A percentile compares a stretch with the other conserved stretches of the same genome.
Evolutionary conservation across 2,888 invertebrate genomes (phyloP).

Genomic region (Trichacis sp.): DNA sequence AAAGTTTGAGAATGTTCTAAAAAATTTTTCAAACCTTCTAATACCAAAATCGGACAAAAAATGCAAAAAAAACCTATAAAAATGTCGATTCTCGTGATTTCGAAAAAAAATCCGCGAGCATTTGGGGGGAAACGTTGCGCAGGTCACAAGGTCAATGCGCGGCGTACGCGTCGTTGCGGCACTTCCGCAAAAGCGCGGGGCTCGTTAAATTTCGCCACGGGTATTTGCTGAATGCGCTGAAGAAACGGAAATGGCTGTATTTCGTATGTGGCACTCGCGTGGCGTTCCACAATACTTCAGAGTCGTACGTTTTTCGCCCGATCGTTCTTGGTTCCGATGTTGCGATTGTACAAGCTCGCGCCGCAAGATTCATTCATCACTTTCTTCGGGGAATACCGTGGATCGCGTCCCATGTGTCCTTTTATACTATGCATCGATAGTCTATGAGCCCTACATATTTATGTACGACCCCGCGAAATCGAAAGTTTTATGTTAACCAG

Average conservation of each 20-base stretch:
- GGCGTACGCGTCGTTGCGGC: background rate
- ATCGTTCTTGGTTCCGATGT: background rate
- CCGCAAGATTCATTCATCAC: background rate
- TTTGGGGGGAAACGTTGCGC: background rate
- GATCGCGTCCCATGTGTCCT: background rate
- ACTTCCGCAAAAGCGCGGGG: background rate
- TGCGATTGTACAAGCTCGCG: background rate
- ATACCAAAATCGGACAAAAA: too few relatives aligned
- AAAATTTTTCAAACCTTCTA: too few relatives aligned
- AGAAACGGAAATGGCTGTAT: background rate
- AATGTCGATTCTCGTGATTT: too few relatives aligned
- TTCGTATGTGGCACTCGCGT: background rate
- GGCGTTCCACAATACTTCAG: background rate
- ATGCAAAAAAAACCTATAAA: too few relatives aligned
- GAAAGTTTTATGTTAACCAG: background rate
- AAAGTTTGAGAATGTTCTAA: too few relatives aligned
- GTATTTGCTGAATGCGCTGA: background rate
- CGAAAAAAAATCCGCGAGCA: too few relatives aligned
- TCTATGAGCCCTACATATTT: background rate
- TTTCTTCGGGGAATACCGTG: background rate
- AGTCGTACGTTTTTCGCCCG: background rate
- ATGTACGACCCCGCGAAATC: background rate
- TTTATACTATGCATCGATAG: background rate
- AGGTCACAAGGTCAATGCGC: background rate
- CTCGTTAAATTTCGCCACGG: slow-evolving; percentile 1